These are phyloP conservation scores for Nomada goodeniana DNA, from an alignment of 2,888 invertebrate species.

Conservation along the genomic window DNA sequence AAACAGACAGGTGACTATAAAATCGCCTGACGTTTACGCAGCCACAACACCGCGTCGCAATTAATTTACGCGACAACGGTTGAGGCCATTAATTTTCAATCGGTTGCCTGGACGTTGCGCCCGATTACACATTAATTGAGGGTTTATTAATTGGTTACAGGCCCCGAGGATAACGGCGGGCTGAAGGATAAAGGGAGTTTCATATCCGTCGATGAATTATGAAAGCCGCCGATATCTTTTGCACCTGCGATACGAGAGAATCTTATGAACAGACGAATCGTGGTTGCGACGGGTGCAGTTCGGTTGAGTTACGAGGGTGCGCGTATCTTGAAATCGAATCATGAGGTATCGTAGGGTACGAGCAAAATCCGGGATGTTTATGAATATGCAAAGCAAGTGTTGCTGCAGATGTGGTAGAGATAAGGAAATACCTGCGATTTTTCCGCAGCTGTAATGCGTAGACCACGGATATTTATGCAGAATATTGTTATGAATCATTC, in stretches of 20 bases:
- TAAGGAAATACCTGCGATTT: too few species aligned
- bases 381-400: constrained; percentile 6
- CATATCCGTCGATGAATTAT: constrained; percentile 55
- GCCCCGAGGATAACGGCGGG: constrained; percentile 56
- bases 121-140: constrained; percentile 71
- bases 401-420: neutral
- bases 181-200: constrained; percentile 60
- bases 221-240: constrained; percentile 22
- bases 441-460: too few species aligned
- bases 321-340: constrained; percentile 1
- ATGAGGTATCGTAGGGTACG: neutral
- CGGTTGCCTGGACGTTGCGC: constrained; percentile 41
- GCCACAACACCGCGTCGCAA: constrained; percentile 48
- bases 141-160: constrained; percentile 70
- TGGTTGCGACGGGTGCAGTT: neutral
- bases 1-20: constrained; percentile 23
- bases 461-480: too few species aligned
- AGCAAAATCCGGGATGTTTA: neutral
- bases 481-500: too few species aligned
- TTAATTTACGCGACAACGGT: constrained; percentile 66
- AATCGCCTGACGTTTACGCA: constrained; percentile 22
- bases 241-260: neutral
- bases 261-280: neutral
- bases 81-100: constrained; percentile 73
- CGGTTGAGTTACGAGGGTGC: neutral